A percentile compares a stretch with the other conserved stretches of the same genome.
Evolutionary conservation across 2,113 vertebrate genomes (phyloP).

Genomic region (Scortum barcoo): DNA sequence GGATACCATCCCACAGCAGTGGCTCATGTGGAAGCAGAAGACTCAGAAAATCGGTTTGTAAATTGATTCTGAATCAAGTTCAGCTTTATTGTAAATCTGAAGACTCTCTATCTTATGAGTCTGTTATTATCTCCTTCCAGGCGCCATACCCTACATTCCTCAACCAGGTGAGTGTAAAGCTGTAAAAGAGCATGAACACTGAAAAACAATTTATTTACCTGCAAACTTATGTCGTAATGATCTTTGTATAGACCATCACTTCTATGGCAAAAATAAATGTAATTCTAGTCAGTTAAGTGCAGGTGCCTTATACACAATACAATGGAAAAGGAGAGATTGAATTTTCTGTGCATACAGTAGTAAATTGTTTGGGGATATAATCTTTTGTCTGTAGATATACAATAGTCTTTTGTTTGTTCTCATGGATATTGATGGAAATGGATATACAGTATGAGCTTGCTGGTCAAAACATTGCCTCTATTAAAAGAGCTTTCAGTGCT

Average conservation of each 20-base stretch:
- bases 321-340: not conserved
- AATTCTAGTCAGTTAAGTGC: not conserved
- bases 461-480: not conserved
- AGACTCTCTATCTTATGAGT: not conserved
- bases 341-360: not conserved
- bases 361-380: not conserved
- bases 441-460: not conserved
- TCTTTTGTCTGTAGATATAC: not conserved
- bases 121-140: constrained; percentile 63
- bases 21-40: constrained; percentile 86
- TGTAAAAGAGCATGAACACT: not conserved
- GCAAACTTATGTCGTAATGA: not conserved
- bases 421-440: too few relatives aligned
- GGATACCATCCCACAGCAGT: constrained; percentile 84
- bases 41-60: constrained; percentile 82
- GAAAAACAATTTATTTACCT: not conserved
- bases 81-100: not conserved
- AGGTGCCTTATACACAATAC: not conserved
- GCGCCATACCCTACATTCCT: constrained; percentile 83
- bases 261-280: not conserved
- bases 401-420: not conserved
- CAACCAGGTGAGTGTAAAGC: constrained; percentile 72
- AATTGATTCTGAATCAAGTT: not conserved
- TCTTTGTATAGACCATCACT: not conserved
- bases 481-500: not conserved